Evolutionary conservation across 1,140 invertebrate genomes (phyloP).

Genomic region (Drosophila lacertosa): DNA sequence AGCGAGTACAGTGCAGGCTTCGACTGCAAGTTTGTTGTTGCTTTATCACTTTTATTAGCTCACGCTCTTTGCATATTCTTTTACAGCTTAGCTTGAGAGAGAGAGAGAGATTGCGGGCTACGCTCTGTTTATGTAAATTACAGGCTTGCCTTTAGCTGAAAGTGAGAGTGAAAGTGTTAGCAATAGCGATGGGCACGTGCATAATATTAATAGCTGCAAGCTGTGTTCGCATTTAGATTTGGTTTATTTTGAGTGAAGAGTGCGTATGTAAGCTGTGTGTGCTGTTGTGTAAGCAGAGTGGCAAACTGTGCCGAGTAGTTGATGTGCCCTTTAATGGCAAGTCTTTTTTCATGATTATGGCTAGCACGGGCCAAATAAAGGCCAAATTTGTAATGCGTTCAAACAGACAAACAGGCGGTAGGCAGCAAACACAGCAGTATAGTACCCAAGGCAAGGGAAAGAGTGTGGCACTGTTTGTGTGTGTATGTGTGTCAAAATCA

Average conservation of each 20-base stretch:
- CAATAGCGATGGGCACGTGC: not conserved
- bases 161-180: not conserved
- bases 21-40: not conserved
- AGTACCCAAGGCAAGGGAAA: constrained; percentile 4
- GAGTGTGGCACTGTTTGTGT: constrained; percentile 4
- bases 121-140: not conserved
- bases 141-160: not conserved
- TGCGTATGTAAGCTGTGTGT: not conserved
- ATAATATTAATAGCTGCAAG: constrained; percentile 15
- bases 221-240: constrained; percentile 2
- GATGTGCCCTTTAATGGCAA: constrained; percentile 19
- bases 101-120: too few species aligned
- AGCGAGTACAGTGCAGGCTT: not conserved
- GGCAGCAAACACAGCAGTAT: constrained; percentile 7
- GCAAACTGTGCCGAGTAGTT: constrained; percentile 4
- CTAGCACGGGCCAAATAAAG: constrained; percentile 44
- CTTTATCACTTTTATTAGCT: too few species aligned
- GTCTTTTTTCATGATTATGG: constrained; percentile 43
- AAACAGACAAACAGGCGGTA: constrained; percentile 37
- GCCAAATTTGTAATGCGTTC: constrained; percentile 44
- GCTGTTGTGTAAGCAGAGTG: not conserved
- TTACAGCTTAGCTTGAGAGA: too few species aligned
- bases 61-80: too few species aligned
- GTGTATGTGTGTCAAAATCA: constrained; percentile 35
- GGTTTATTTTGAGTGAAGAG: not conserved